Evolutionary conservation across 2,113 vertebrate species (phyloP).

Genomic region (Marcusenius ussheri): DNA sequence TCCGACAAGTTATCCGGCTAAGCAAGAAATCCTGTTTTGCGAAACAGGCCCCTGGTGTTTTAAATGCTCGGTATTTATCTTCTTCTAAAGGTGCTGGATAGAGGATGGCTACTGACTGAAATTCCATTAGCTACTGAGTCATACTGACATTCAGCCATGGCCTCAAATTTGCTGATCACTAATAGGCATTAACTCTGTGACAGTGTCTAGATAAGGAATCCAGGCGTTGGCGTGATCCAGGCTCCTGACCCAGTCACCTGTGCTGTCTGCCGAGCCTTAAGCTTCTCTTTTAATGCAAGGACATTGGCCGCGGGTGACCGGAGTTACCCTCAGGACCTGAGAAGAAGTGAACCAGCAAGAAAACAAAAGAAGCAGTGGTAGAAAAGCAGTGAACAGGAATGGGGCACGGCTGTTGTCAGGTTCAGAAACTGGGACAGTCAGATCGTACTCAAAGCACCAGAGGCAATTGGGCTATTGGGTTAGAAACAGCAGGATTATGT

Average conservation of each 20-base stretch:
- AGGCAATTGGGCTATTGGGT: background rate
- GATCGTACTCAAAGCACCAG: background rate
- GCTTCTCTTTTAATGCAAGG: background rate
- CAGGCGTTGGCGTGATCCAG: background rate
- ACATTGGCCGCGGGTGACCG: background rate
- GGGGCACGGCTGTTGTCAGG: background rate
- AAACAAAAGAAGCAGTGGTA: background rate
- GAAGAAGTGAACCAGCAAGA: background rate
- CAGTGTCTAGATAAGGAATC: background rate
- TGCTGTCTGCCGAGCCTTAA: background rate
- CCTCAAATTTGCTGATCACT: background rate
- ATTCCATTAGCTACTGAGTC: background rate
- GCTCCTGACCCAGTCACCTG: background rate
- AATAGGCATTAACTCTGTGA: background rate
- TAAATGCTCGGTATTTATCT: background rate
- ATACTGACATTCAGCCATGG: background rate
- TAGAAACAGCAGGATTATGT: background rate
- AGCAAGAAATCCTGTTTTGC: background rate
- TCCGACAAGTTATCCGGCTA: background rate
- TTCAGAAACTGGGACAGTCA: background rate
- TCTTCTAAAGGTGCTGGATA: background rate
- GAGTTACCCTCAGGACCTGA: background rate
- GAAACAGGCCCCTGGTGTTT: background rate
- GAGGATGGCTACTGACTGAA: background rate
- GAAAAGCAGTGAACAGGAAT: background rate